Evolutionary conservation across 2,797 vertebrate genomes (phyloP).

Genomic region (Lagorchestes hirsutus): DNA sequence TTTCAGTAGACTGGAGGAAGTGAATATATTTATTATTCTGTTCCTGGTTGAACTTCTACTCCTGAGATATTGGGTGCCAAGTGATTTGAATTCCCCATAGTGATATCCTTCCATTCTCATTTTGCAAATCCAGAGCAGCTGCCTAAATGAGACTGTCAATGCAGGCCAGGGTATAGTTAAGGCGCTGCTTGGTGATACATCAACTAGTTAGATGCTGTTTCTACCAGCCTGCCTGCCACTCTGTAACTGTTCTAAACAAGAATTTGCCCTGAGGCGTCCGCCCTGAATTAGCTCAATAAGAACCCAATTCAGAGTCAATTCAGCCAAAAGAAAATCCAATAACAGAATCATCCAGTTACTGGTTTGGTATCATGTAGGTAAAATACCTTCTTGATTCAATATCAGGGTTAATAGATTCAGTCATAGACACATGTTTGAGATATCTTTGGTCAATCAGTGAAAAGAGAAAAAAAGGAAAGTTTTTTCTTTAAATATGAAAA

Average conservation of each 20-base stretch:
- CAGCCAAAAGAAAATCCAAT: not conserved
- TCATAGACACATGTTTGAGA: slow-evolving; percentile 36
- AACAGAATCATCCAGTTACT: not conserved
- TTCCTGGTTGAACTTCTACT: not conserved
- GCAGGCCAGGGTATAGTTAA: not conserved
- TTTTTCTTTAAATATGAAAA: slow-evolving; percentile 54
- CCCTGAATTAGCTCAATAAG: slow-evolving; percentile 10
- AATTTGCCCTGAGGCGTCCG: slow-evolving; percentile 63
- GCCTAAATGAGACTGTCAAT: slow-evolving; percentile 40
- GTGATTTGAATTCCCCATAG: slow-evolving; percentile 15
- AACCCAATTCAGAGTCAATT: slow-evolving; percentile 36
- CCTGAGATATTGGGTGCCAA: not conserved
- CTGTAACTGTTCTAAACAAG: slow-evolving; percentile 58
- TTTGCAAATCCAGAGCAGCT: slow-evolving; percentile 18
- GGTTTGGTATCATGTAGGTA: not conserved
- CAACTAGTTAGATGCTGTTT: slow-evolving; percentile 72
- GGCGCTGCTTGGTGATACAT: slow-evolving; percentile 6
- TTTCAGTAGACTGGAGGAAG: not conserved
- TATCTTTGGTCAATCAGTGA: slow-evolving; percentile 31
- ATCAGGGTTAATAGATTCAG: not conserved
- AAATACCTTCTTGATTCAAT: not conserved
- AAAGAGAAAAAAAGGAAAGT: slow-evolving; percentile 21
- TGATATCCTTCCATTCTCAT: slow-evolving; percentile 35
- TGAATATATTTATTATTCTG: not conserved
- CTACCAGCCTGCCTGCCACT: slow-evolving; percentile 53